Evolutionary conservation across 2,888 invertebrate species (phyloP).

Genomic region (Acleris holmiana): DNA sequence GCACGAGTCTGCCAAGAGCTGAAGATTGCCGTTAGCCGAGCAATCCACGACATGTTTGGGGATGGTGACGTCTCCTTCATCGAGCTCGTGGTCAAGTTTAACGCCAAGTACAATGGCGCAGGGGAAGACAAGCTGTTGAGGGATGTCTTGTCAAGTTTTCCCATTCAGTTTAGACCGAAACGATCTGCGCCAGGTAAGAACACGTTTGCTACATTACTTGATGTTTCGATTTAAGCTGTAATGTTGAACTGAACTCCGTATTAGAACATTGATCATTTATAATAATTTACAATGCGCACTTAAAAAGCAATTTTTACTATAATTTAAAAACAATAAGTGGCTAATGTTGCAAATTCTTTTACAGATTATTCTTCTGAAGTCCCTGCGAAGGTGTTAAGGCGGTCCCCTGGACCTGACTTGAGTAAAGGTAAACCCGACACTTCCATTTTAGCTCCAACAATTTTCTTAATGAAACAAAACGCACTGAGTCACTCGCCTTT

Average conservation of each 20-base stretch:
- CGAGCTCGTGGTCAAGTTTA: constrained; percentile 67
- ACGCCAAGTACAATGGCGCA: constrained; percentile 54
- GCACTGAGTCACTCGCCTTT: constrained; percentile 16
- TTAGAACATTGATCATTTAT: too few species aligned
- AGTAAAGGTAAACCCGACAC: constrained; percentile 48
- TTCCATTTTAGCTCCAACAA: neutral
- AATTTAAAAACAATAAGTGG: neutral
- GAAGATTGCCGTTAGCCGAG: constrained; percentile 48
- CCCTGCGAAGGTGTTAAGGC: constrained; percentile 52
- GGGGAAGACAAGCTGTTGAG: constrained; percentile 63
- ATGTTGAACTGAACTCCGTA: too few species aligned
- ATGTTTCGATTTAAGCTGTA: neutral
- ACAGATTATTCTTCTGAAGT: constrained; percentile 55
- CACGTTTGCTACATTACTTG: constrained; percentile 27
- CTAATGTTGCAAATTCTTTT: constrained; percentile 44
- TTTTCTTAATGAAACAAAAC: neutral
- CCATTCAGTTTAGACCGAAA: constrained; percentile 58
- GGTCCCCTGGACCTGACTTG: constrained; percentile 42
- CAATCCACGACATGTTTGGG: constrained; percentile 64
- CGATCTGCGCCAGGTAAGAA: constrained; percentile 65
- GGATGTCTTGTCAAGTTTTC: constrained; percentile 59
- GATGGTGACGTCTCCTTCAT: constrained; percentile 67
- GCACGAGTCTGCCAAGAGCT: constrained; percentile 57
- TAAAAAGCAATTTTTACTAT: neutral
- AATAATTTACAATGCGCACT: too few species aligned